phyloP scores from a whole-genome alignment of 1,140 invertebrate species.

The Trinorchestia longiramus region DNA sequence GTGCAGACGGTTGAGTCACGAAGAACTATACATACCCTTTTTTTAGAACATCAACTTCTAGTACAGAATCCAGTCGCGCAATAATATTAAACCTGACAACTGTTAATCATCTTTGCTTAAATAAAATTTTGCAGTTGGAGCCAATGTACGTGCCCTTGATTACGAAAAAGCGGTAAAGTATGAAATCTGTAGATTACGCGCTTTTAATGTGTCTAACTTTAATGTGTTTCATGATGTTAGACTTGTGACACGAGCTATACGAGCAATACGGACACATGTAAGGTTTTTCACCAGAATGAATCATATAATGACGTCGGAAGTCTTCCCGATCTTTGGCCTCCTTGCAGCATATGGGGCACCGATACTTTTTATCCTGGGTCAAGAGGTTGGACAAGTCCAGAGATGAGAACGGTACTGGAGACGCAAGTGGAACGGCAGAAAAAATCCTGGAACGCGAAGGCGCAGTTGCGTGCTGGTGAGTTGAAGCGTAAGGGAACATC shows the following conservation, averaged over 20 bases:
- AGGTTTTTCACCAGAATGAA: conserved; percentile 56
- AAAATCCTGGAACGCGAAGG: neutral
- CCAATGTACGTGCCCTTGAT: too few species aligned
- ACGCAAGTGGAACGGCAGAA: neutral
- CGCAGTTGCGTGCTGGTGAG: neutral
- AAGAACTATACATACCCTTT: too few species aligned
- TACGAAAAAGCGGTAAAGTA: too few species aligned
- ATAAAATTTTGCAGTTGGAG: too few species aligned
- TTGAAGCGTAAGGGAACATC: neutral
- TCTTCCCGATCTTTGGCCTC: neutral
- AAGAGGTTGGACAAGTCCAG: neutral
- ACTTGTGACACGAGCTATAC: conserved; percentile 66
- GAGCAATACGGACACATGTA: conserved; percentile 69
- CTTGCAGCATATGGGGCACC: neutral
- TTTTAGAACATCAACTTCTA: too few species aligned
- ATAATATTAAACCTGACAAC: too few species aligned
- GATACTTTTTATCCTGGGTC: neutral
- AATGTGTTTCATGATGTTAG: conserved; percentile 64
- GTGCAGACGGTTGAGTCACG: too few species aligned
- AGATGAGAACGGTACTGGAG: neutral
- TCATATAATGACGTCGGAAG: conserved; percentile 35
- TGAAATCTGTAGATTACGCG: neutral
- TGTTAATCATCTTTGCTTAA: too few species aligned
- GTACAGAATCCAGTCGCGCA: too few species aligned
- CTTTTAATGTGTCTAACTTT: conserved; percentile 58